These are phyloP conservation scores for Ictalurus punctatus DNA, from an alignment of 2,113 vertebrate genomes.

Conservation along the genomic window DNA sequence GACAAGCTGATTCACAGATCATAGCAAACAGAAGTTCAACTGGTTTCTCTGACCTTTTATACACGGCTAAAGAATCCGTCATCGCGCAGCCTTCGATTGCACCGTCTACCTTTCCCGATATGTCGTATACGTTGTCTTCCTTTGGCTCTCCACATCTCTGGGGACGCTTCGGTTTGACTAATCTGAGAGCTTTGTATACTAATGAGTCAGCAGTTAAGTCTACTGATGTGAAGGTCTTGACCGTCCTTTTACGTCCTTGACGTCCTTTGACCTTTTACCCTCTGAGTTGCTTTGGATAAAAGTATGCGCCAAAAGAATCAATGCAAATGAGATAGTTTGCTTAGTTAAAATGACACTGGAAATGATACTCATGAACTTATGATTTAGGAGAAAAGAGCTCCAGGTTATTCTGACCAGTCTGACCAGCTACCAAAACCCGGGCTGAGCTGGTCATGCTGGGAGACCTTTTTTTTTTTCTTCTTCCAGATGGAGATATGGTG, in stretches of 20 bases:
- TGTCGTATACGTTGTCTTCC: no score
- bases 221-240: not conserved
- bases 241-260: not conserved
- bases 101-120: not conserved
- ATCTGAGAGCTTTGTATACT: not conserved
- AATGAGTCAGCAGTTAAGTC: not conserved
- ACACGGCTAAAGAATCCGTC: not conserved
- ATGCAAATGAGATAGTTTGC: not conserved
- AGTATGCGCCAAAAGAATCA: not conserved
- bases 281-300: not conserved
- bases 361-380: not conserved
- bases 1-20: constrained; percentile 2
- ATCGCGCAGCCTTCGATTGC: not conserved
- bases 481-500: not conserved
- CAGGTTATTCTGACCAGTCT: not conserved
- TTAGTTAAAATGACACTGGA: not conserved
- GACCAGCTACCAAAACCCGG: not conserved
- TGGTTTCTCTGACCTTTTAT: not conserved
- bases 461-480: not conserved
- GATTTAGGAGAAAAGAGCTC: not conserved
- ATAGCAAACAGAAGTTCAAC: not conserved
- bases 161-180: not conserved
- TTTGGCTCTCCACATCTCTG: not conserved
- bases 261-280: not conserved
- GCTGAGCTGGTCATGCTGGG: not conserved